Evolutionary conservation across 2,797 vertebrate genomes (phyloP), one percentile per base, ranked within the genome.

Genomic region (Tiaroga cobitis): DNA sequence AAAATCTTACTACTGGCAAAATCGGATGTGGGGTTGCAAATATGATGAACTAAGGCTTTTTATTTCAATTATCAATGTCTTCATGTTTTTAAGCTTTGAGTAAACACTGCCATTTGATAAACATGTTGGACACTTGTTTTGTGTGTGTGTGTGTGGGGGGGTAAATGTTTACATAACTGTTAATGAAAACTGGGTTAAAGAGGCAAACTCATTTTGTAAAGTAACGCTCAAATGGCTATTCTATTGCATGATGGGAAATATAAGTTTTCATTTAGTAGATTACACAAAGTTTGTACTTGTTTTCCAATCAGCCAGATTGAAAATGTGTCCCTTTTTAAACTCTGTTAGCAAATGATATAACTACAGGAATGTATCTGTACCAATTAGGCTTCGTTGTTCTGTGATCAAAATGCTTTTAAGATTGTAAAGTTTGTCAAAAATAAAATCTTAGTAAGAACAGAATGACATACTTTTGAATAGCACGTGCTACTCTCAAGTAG

Each of bases 101-200:
- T 73, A 73, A 74, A 85, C 84, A 85, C 77, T 85, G 84, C 77
- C 84, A 85, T 85, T 85, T 80, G 84, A 80, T 80, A 80, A 80
- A 84, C 67, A 63, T 61, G 65, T 77, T 51, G n/a, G 63, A 70
- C n/a, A 26, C 21, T 32, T 56, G 5, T 77, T 67, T 63, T 24
- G 1, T 4, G 41, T 0, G 41, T 21, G 8, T 2, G n/a, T 8
- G 19, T 7, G 3, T 26, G 4, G 11, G 69, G 61, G 34, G 37
- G 4, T 41, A 24, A 78, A 79, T 59, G 67, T 84, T 84, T 84
- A 84, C 83, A 79, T 72, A 18, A 46, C 13, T 56, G 34, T 77
- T 84, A 43, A 69, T 84, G 37, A 78, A 43, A 32, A 24, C 59
- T 21, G 72, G 65, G 67, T 8, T n/a, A 54, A 61, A 59, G 39